Evolutionary conservation across 1,140 invertebrate genomes (phyloP), one percentile per base, ranked within the genome.

Genomic region (Aphaenogaster rudis): DNA sequence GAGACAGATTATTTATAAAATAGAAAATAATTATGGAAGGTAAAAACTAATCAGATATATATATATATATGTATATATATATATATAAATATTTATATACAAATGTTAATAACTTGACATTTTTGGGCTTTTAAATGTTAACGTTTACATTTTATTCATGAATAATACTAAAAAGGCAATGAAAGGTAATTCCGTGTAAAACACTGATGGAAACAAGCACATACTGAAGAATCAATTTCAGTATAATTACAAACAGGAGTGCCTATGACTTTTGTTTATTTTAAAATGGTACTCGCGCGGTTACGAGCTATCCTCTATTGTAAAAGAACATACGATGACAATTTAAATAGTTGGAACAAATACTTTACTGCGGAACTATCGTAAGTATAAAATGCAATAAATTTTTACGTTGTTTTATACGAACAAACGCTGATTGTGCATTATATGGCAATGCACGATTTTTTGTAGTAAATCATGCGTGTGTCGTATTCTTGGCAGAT

Each of bases 181-280:
- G 3, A 45, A 59, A 72, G 50, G 7, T 72, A 72, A 71, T 72
- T 64, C 9, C 15, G 8, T 71, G 50, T 72, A 36, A 71, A 45
- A 21, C 9, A 4, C 39, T 28, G 50, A 81, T 57, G 21, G 39
- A 15, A 71, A 57, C 21, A 45, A 59, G 21, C 36, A 81, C n/a
- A 15, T 39, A 71, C 33, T 54, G 39, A 5, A 81, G 72, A 81
- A 81, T 81, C 66, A 71, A 81, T 54, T 81, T 81, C 21, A 71
- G 9, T 33, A 21, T 81, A 81, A 81, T 81, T 81, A 71, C 13
- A 15, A 66, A 45, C 78, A 57, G 3, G 4, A 71, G 63, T 69
- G 8, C 13, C 33, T 50, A 52, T 79, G 11, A 15, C 28, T 52
- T 15, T 82, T 52, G 21, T 57, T 80, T 80, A 33, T 39, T 80